Evolutionary conservation across 2,888 invertebrate species (phyloP).

Genomic region (Cryptocephalus primarius): DNA sequence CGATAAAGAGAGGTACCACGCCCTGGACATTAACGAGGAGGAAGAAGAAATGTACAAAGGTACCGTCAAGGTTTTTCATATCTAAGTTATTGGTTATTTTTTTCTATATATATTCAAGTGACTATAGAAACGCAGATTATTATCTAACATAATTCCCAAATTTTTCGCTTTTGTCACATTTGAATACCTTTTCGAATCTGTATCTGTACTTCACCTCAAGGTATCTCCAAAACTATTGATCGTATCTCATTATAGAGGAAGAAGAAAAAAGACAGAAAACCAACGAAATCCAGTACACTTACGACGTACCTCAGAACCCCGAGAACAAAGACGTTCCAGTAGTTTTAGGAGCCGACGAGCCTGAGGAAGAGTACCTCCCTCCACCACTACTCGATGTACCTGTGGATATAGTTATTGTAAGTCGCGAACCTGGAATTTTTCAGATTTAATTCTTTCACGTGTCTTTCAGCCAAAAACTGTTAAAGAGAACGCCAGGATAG

Average conservation of each 20-base stretch:
- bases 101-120: too few species aligned
- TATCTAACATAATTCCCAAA: background rate
- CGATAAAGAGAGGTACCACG: conserved; percentile 90
- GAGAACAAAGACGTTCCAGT: conserved; percentile 34
- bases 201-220: too few species aligned
- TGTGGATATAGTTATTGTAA: conserved; percentile 58
- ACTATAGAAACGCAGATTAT: background rate
- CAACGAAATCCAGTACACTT: conserved; percentile 66
- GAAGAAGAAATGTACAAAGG: conserved; percentile 88
- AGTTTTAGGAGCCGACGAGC: conserved; percentile 38
- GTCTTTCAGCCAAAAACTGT: conserved; percentile 64
- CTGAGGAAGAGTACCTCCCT: conserved; percentile 65
- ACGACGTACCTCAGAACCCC: conserved; percentile 47
- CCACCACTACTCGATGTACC: conserved; percentile 68
- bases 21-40: conserved; percentile 76
- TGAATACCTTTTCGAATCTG: too few species aligned
- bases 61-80: conserved; percentile 27
- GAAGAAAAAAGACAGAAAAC: conserved; percentile 76
- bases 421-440: conserved; percentile 16
- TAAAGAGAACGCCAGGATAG: conserved; percentile 87
- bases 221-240: too few species aligned
- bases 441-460: background rate
- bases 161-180: background rate
- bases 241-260: conserved; percentile 49
- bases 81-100: background rate